Evolutionary conservation across 2,797 vertebrate species (phyloP), one percentile per base, ranked within the genome.

Genomic region (Esox masquinongy): DNA sequence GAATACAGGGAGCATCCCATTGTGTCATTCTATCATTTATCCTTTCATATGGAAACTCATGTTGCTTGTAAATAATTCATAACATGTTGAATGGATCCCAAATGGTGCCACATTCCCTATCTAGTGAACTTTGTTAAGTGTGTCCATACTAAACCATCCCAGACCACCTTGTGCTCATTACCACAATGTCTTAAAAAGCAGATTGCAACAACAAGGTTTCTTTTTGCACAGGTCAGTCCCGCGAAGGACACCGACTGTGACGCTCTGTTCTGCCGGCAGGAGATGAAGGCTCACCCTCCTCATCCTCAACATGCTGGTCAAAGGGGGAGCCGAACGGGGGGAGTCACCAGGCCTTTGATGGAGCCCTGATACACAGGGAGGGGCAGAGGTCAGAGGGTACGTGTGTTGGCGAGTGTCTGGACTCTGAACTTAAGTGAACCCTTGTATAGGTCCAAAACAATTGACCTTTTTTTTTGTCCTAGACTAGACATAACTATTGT

Each of bases 321-420:
- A 80, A 84, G 76, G 61, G 81, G 77, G 59, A 77, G 81, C 77
- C 74, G 77, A 85, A 86, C 53, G 0, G 82, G 82, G 82, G 81
- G 83, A 87, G 83, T 90, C 84, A 85, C 68, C 56, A 80, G 77
- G 73, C 80, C 88, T 11, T 86, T 90, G 89, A 87, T 90, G 89
- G 85, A 90, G 88, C 88, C 88, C 87, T 91, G 87, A 90, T 47
- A 53, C 70, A 39, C 76, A 71, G 86, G 86, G 83, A 86, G 72
- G 82, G 78, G 73, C 86, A 83, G 87, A 89, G 91, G 92, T 77
- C 39, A 77, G 56, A 34, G 47, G 29, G n/a, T n/a, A n/a, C n/a
- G n/a, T n/a, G n/a, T n/a, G n/a, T n/a, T n/a, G n/a, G 29, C 29
- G 29, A 31, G 29, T 31, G 29, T 31, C 1, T 31, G 29, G 29